These are phyloP conservation scores for Drosophila mimica DNA, from an alignment of 2,888 invertebrate species.

Conservation along the genomic window DNA sequence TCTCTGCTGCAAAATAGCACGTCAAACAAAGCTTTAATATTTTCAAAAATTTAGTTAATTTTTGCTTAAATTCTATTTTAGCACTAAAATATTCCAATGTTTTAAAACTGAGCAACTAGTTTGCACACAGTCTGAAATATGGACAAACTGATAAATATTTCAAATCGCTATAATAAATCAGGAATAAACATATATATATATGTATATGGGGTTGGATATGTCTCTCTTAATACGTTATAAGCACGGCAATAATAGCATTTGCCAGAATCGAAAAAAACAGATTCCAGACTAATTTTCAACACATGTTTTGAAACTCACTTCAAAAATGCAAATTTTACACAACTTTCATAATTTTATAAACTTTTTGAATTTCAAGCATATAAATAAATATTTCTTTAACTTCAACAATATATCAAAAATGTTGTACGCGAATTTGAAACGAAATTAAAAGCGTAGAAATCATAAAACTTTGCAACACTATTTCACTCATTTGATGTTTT, in stretches of 20 bases:
- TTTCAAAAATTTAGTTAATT: not conserved
- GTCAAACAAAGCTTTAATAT: not conserved
- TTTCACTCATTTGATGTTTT: too few relatives aligned
- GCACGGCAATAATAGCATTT: not conserved
- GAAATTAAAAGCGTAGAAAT: not conserved
- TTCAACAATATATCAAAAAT: not conserved
- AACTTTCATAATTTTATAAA: not conserved
- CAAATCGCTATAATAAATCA: not conserved
- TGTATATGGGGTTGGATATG: not conserved
- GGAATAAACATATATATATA: not conserved
- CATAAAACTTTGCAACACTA: not conserved
- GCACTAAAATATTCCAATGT: not conserved
- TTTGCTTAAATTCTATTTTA: not conserved
- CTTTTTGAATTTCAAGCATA: not conserved
- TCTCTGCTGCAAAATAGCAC: not conserved
- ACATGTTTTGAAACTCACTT: not conserved
- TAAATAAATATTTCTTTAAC: not conserved
- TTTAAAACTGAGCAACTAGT: too few relatives aligned
- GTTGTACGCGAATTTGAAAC: not conserved
- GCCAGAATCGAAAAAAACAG: not conserved
- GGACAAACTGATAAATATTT: not conserved
- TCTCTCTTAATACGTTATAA: not conserved
- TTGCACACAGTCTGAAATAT: not conserved
- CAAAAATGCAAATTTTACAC: not conserved
- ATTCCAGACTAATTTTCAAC: not conserved